Conservation (phyloP, 2,888 invertebrate genomes). For the Pseudococcus longispinus region DNA sequence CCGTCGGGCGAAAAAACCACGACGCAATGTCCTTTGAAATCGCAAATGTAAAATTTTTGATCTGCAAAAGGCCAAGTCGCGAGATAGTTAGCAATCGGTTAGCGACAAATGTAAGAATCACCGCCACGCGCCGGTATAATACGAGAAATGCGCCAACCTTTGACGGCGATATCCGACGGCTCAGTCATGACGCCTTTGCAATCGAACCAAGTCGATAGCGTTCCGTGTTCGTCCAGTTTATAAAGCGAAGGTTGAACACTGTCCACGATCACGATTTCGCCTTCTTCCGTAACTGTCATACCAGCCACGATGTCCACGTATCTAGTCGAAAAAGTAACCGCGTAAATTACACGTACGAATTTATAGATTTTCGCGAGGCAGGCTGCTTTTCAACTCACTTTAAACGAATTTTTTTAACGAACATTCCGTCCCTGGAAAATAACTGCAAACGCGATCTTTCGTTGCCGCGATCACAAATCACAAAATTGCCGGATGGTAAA, state of each 20-base stretch:
- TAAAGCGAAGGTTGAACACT: conserved; percentile 97
- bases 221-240: conserved; percentile 82
- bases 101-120: too few species aligned
- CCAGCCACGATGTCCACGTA: conserved; percentile 93
- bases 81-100: too few species aligned
- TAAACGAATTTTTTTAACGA: conserved; percentile 92
- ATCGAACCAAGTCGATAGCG: conserved; percentile 94
- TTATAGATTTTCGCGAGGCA: background rate
- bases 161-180: conserved; percentile 95
- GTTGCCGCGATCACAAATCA: conserved; percentile 97
- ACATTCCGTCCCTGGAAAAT: conserved; percentile 93
- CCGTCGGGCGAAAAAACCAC: conserved; percentile 95
- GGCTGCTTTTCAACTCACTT: conserved; percentile 61
- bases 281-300: conserved; percentile 88
- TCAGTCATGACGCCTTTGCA: conserved; percentile 98
- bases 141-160: conserved; percentile 68
- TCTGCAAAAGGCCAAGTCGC: conserved; percentile 66
- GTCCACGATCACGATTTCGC: conserved; percentile 95
- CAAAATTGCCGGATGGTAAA: conserved; percentile 86
- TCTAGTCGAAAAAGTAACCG: conserved; percentile 61
- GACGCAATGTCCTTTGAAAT: conserved; percentile 97
- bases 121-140: too few species aligned
- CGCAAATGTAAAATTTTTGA: conserved; percentile 94
- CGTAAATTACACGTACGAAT: background rate
- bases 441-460: conserved; percentile 97